Evolutionary conservation across 2,888 invertebrate species (phyloP), one percentile per base, ranked within the genome.

Genomic region (Leptinotarsa peninsularis): DNA sequence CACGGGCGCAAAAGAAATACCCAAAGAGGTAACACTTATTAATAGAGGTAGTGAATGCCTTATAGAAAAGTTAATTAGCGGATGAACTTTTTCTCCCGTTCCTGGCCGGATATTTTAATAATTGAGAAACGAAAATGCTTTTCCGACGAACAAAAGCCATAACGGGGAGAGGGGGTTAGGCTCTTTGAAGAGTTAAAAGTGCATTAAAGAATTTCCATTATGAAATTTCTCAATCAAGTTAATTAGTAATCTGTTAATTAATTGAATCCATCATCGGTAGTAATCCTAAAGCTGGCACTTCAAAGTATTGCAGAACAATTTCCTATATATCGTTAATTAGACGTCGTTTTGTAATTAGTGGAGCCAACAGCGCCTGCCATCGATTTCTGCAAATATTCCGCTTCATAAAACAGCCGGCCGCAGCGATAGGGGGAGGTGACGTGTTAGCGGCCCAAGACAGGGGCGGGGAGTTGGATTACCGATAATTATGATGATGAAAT

Each of bases 221-320:
- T 84, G 82, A 81, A 84, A 83, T 85, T 83, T 83, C 84, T 84
- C 85, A 84, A 85, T 84, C 83, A 85, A 86, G 85, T 87, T 87
- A 88, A 87, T 87, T 87, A 87, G 87, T 86, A 87, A 88, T 87
- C 87, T 86, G 87, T 86, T 87, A 88, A 88, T 88, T 88, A 87
- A 87, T 88, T 87, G 86, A 88, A 87, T 87, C 86, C 85, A 86
- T 86, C 86, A 86, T 84, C 86, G 85, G 84, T 83, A 83, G 83
- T 85, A 85, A 85, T 86, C 86, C 83, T 83, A 79, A 86, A 85
- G 86, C 84, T 80, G 82, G 85, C 83, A 86, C 87, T 87, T 87
- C 87, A 87, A 88, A 87, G 87, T 87, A 88, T 88, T 87, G 87
- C 87, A 83, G 87, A 87, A 88, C 87, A 88, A 87, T 88, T 88